A percentile compares a stretch with the other conserved stretches of the same genome.
phyloP scores from a whole-genome alignment of 2,888 invertebrate genomes.

The Sabellastarte sp. region DNA sequence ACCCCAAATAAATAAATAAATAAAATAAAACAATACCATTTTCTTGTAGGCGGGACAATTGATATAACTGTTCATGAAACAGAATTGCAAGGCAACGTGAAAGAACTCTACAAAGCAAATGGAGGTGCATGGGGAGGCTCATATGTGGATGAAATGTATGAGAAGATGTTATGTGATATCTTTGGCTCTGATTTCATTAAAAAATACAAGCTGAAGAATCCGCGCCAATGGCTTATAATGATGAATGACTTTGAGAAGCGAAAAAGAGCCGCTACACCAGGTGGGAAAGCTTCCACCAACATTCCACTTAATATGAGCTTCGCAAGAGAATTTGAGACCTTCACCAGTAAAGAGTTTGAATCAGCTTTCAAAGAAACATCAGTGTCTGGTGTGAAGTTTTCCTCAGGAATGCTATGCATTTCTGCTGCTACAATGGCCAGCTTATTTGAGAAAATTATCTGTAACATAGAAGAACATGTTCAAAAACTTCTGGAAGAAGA shows the following conservation, averaged over 20 bases:
- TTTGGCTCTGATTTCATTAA: background rate
- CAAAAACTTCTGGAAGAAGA: background rate
- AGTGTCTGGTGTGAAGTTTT: background rate
- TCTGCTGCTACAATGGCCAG: background rate
- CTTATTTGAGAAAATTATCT: background rate
- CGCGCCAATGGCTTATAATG: background rate
- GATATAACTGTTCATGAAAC: background rate
- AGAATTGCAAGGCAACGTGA: background rate
- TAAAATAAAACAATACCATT: too few relatives aligned
- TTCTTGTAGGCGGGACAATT: background rate
- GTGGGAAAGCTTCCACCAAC: background rate
- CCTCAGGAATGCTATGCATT: background rate
- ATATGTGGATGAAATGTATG: background rate
- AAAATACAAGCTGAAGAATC: background rate
- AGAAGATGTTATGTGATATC: background rate
- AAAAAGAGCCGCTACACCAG: background rate
- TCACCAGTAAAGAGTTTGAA: background rate
- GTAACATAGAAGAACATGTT: background rate
- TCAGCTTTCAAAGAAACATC: background rate
- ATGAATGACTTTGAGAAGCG: background rate
- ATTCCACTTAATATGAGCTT: background rate
- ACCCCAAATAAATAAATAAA: too few relatives aligned
- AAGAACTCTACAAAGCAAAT: background rate
- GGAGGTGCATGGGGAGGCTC: background rate
- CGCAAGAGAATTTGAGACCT: background rate